phyloP scores from a whole-genome alignment of 64 coral and sea anemone species.

The Pocillopora verrucosa region DNA sequence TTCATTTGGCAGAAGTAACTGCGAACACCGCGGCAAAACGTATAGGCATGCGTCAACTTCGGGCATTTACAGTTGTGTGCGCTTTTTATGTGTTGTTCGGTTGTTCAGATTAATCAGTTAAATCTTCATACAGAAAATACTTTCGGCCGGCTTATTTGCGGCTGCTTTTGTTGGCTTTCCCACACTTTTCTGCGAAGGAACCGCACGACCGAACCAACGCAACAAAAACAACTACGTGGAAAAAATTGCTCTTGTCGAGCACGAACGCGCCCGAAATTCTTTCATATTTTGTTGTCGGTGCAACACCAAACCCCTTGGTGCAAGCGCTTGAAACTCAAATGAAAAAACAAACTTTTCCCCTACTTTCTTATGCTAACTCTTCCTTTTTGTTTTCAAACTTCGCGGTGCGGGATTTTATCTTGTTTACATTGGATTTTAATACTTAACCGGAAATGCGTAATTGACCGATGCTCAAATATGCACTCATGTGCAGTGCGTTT shows the following conservation, averaged over 20 bases:
- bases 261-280: background rate
- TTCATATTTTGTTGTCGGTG: constrained; percentile 1
- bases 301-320: constrained; percentile 10
- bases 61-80: too few species aligned
- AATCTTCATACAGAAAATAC: background rate
- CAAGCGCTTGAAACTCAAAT: constrained; percentile 16
- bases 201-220: background rate
- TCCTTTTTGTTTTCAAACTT: constrained; percentile 12
- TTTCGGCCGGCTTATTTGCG: background rate
- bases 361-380: constrained; percentile 11
- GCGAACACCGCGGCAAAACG: too few species aligned
- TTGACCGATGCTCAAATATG: constrained; percentile 1
- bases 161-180: background rate
- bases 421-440: constrained; percentile 19
- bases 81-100: too few species aligned
- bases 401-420: constrained; percentile 19
- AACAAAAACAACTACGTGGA: background rate
- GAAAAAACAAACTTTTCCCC: background rate
- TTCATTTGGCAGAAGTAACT: too few species aligned
- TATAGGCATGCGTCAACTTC: too few species aligned
- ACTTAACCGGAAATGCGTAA: constrained; percentile 16
- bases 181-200: background rate
- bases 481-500: constrained; percentile 2
- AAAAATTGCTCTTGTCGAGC: background rate
- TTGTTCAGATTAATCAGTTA: too few species aligned